A percentile compares a stretch with the other conserved stretches of the same genome.
These are phyloP conservation scores for Gila robusta DNA, from an alignment of 2,797 vertebrate genomes.

Conservation along the genomic window DNA sequence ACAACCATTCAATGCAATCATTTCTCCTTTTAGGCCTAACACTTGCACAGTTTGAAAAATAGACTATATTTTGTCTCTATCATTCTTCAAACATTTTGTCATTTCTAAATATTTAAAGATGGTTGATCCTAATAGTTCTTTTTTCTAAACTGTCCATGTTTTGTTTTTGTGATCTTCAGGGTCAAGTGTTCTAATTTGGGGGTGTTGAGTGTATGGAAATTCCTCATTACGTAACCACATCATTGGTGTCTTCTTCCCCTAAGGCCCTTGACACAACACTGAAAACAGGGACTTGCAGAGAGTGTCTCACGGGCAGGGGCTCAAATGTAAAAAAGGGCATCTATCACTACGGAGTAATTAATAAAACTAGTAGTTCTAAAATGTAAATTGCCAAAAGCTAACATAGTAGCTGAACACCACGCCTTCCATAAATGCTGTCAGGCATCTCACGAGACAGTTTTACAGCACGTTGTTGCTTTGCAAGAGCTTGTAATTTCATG, in stretches of 20 bases:
- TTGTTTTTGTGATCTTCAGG: conserved; percentile 16
- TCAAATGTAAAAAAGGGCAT: no score
- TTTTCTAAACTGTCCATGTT: not conserved
- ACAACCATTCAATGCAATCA: no score
- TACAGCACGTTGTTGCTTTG: no score
- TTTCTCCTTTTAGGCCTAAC: not conserved
- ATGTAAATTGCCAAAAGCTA: no score
- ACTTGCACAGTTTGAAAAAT: not conserved
- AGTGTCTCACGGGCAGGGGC: no score
- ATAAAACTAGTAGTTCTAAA: no score
- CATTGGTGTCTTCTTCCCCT: not conserved
- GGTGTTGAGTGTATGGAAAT: not conserved
- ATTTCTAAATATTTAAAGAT: conserved; percentile 2
- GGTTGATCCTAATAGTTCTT: not conserved
- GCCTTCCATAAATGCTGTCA: no score
- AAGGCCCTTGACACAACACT: not conserved
- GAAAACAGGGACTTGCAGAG: not conserved
- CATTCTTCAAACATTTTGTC: not conserved
- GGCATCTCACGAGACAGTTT: no score
- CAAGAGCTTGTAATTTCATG: no score
- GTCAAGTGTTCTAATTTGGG: not conserved
- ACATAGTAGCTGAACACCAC: no score
- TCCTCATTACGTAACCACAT: not conserved
- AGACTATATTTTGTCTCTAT: not conserved
- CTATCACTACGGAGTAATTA: no score